Percentiles rank a stretch among this genome's conserved stretches.
phyloP scores from a whole-genome alignment of 2,797 vertebrate genomes.

The Lacerta agilis region DNA sequence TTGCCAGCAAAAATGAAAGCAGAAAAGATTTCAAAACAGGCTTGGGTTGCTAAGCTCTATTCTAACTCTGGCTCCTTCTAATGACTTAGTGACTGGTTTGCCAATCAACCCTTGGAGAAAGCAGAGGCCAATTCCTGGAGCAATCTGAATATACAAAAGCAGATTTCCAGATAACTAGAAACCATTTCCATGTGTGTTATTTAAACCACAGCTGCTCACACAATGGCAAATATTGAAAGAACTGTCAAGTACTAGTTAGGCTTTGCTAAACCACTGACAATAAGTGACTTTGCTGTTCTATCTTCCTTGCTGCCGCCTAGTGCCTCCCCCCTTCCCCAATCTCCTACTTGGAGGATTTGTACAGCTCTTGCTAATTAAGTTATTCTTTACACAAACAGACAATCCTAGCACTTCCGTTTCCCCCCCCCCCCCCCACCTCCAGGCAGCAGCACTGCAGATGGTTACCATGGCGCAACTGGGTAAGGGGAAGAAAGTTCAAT shows the following conservation, averaged over 20 bases:
- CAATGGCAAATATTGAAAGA: slow-evolving; percentile 40
- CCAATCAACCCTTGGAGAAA: slow-evolving; percentile 50
- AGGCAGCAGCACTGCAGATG: slow-evolving; percentile 74
- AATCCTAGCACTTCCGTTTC: slow-evolving; percentile 71
- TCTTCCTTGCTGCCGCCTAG: slow-evolving; percentile 56
- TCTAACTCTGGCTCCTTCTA: slow-evolving; percentile 42
- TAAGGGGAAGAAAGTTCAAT: slow-evolving; percentile 82
- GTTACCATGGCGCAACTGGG: slow-evolving; percentile 81
- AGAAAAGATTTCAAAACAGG: slow-evolving; percentile 43
- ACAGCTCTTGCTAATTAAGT: slow-evolving; percentile 65
- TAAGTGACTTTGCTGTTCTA: slow-evolving; percentile 51
- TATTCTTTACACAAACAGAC: slow-evolving; percentile 72
- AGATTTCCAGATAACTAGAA: slow-evolving; percentile 53
- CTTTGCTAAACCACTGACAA: slow-evolving; percentile 48
- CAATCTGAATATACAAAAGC: slow-evolving; percentile 51
- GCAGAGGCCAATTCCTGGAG: slow-evolving; percentile 23
- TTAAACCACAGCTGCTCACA: slow-evolving; percentile 34
- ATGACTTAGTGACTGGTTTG: slow-evolving; percentile 41
- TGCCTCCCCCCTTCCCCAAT: slow-evolving; percentile 4
- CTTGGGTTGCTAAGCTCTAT: slow-evolving; percentile 44
- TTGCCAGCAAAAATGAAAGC: slow-evolving; percentile 67
- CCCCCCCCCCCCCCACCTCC: slow-evolving; percentile 73
- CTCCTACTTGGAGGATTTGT: slow-evolving; percentile 35
- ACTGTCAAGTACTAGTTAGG: slow-evolving; percentile 36
- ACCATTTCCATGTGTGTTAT: slow-evolving; percentile 36